phyloP scores from a whole-genome alignment of 2,113 vertebrate genomes.

The Tachycineta bicolor region DNA sequence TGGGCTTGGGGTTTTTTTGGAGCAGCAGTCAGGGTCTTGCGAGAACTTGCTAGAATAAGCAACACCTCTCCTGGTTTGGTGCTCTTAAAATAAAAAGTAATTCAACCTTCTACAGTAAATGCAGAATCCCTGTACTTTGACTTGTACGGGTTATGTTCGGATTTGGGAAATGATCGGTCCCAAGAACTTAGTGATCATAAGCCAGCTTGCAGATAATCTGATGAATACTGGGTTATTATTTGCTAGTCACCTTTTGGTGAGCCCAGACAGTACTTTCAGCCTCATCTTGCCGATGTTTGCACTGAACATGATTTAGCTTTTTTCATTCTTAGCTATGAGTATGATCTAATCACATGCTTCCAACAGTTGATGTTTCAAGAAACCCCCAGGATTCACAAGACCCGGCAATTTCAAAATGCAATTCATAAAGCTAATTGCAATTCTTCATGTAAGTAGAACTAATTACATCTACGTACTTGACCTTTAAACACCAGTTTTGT shows the following conservation, averaged over 20 bases:
- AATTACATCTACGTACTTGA: background rate
- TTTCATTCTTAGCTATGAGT: background rate
- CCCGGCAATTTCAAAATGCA: conserved; percentile 39
- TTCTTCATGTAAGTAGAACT: conserved; percentile 32
- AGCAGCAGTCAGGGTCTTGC: background rate
- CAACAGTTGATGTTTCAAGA: background rate
- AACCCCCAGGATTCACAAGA: background rate
- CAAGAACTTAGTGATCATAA: background rate
- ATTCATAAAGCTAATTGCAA: conserved; percentile 42
- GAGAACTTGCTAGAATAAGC: background rate
- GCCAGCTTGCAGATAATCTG: background rate
- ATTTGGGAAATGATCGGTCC: background rate
- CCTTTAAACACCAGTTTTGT: conserved; percentile 52
- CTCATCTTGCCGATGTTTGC: background rate
- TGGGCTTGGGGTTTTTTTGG: fast-evolving
- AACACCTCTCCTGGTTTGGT: background rate
- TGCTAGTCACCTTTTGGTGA: background rate
- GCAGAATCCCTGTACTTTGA: background rate
- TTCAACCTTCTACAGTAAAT: background rate
- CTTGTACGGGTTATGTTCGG: background rate
- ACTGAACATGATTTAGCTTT: background rate
- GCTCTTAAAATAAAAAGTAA: background rate
- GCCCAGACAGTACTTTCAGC: background rate
- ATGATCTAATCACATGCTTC: background rate
- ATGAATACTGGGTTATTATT: background rate